Percentiles rank a stretch among this genome's conserved stretches.
These are phyloP conservation scores for Entomyzon cyanotis DNA, from an alignment of 2,113 vertebrate species.

Conservation along the genomic window DNA sequence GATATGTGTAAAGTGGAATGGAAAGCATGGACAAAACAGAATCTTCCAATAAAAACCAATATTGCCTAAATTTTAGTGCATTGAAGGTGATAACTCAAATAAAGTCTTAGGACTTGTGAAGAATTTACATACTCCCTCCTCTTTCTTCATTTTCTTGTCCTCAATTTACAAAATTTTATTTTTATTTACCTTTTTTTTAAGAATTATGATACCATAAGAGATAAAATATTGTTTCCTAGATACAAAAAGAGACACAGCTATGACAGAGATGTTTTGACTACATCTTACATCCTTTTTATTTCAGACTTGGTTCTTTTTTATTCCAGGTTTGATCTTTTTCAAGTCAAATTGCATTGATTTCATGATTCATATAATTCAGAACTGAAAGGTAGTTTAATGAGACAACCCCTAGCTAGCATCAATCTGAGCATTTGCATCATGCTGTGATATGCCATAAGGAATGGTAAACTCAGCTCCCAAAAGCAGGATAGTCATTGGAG, in stretches of 20 bases:
- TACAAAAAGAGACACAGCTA: background rate
- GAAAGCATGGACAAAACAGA: background rate
- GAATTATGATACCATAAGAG: background rate
- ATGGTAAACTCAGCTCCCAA: background rate
- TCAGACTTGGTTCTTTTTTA: background rate
- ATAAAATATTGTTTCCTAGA: background rate
- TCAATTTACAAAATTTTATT: background rate
- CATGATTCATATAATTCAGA: background rate
- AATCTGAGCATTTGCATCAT: background rate
- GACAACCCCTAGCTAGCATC: background rate
- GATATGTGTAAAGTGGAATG: background rate
- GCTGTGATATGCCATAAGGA: background rate
- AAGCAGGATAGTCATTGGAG: background rate
- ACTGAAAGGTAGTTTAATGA: background rate
- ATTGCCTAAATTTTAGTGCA: background rate
- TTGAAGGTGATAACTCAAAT: background rate
- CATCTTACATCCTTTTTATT: background rate
- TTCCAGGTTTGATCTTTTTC: background rate
- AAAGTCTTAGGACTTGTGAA: background rate
- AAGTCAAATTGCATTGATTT: background rate
- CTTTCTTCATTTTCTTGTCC: background rate
- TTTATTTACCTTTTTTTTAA: background rate
- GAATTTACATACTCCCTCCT: background rate
- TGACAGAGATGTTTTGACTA: background rate
- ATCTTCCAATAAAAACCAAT: background rate